phyloP scores from a whole-genome alignment of 1,140 invertebrate species.

The Chelonus insularis region DNA sequence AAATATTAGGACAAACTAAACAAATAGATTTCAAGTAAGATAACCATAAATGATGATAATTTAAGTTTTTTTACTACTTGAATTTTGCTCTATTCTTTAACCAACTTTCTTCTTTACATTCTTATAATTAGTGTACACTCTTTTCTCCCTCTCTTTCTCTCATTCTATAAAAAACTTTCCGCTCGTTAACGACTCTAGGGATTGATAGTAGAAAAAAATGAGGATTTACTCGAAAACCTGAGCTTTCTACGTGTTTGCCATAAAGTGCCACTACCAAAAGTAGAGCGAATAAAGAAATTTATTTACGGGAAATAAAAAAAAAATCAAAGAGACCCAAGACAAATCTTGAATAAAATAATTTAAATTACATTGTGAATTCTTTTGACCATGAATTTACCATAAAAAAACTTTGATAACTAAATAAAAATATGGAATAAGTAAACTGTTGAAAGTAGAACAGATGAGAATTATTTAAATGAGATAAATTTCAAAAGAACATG shows the following conservation, averaged over 20 bases:
- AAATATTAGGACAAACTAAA: too few species aligned
- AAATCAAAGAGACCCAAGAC: too few species aligned
- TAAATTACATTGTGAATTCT: too few species aligned
- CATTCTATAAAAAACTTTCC: constrained; percentile 8
- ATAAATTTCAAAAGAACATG: too few species aligned
- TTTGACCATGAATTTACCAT: too few species aligned
- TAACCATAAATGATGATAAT: neutral
- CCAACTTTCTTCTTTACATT: constrained; percentile 4
- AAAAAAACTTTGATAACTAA: neutral
- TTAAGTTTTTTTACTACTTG: neutral
- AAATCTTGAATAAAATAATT: too few species aligned
- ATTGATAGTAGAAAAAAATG: constrained; percentile 22
- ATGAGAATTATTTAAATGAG: too few species aligned
- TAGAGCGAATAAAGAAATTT: neutral
- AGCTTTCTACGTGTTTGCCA: constrained; percentile 22
- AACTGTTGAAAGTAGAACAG: too few species aligned
- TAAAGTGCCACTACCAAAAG: constrained; percentile 13
- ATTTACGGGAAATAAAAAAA: neutral
- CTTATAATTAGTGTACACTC: constrained; percentile 22
- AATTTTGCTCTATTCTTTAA: neutral
- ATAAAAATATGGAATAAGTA: neutral
- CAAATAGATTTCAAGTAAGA: too few species aligned
- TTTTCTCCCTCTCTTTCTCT: neutral
- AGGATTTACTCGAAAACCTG: constrained; percentile 1
- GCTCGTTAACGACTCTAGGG: constrained; percentile 25